Base-by-base conservation (phyloP, 2,888 invertebrate genomes). In the Nomada ruficornis region DNA sequence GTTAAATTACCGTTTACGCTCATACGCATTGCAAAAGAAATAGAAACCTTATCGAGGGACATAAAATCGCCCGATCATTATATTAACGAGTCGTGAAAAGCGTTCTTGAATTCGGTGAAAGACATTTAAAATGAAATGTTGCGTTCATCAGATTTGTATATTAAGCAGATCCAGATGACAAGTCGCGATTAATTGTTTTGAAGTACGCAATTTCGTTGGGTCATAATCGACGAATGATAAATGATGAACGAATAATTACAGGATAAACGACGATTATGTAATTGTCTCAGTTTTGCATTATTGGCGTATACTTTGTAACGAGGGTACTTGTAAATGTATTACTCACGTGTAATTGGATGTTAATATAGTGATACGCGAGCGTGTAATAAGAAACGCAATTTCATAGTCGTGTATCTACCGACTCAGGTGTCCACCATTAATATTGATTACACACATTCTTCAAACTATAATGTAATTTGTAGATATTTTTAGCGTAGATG, bases 1-100 rank as follows among this genome's bases (percentile, higher is more conserved):
- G 69, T 74, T 81, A 78, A 76, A 80, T 63, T 76, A 64, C 57
- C 15, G n/a, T 60, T 54, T 44, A n/a, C 5, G 2, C 7, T 0
- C 18, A 9, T 36, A 42, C 18, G 7, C 2, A 9, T 9, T 44
- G 20, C 4, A 29, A 0, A 42, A 47, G 15, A 59, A 10, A 1
- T 15, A 36, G 1, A 26, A 26, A 10, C 44, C 11, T 15, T 26
- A 50, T 60, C 7, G 3, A 18, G 23, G 60, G 15, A 15, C 4
- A 2, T 18, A 42, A 26, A 26, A 64, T 50, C 26, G 11, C 2
- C n/a, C n/a, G 57, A 20, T 10, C 20, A 5, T 2, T 18, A 18
- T 2, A 47, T 4, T 47, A 2, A 23, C 23, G 9, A 7, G 23
- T 47, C n/a, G 1, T 9, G 15, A 4, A 63, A 36, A 36, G 5